Percentiles rank a stretch among this genome's conserved stretches.
Evolutionary conservation across 2,888 invertebrate species (phyloP).

Genomic region (Lysandra coridon): DNA sequence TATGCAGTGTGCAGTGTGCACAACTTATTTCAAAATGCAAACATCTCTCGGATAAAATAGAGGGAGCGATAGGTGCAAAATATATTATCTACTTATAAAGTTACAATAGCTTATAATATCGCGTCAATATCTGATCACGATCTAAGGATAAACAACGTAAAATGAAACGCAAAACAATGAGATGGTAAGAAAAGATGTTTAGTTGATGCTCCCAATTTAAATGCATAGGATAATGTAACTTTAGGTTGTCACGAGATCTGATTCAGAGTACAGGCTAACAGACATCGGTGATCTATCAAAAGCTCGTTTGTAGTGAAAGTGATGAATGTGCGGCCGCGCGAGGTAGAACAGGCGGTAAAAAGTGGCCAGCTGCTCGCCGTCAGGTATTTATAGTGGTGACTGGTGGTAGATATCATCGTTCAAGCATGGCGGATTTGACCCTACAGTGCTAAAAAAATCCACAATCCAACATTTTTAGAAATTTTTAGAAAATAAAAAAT

Average conservation of each 20-base stretch:
- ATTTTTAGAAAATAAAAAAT: too few species aligned
- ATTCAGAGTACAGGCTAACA: neutral
- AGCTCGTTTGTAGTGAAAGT: conserved; percentile 29
- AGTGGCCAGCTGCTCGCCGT: neutral
- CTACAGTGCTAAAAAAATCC: too few species aligned
- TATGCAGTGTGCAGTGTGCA: too few species aligned
- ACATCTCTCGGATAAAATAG: too few species aligned
- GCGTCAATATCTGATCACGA: neutral
- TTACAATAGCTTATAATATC: neutral
- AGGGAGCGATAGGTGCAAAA: too few species aligned
- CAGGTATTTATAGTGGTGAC: conserved; percentile 12
- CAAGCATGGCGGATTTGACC: neutral
- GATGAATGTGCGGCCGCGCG: conserved; percentile 18
- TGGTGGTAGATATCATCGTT: neutral
- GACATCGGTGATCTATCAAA: conserved; percentile 21
- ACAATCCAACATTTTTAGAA: too few species aligned
- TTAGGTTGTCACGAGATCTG: neutral
- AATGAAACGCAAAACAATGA: neutral
- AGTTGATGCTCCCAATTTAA: neutral
- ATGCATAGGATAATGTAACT: neutral
- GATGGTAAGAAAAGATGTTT: neutral
- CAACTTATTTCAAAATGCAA: too few species aligned
- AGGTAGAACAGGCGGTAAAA: neutral
- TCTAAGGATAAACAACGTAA: too few species aligned
- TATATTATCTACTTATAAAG: too few species aligned